These are phyloP conservation scores for mouse (Mus musculus) DNA, from an alignment of 2,113 vertebrate species.

Conservation along the genomic window GRCm39 chr12:64664501-64665000, in stretches of 20 bases:
- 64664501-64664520: background rate
- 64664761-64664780: no score
- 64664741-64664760: no score
- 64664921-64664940: background rate
- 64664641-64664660: conserved; percentile 4
- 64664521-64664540: background rate
- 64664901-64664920: background rate
- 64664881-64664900: background rate
- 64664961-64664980: background rate
- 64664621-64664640: background rate
- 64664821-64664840: no score
- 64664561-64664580: background rate
- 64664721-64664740: background rate
- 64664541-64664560: background rate
- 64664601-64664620: background rate
- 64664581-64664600: background rate
- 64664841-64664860: no score
- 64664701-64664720: conserved; percentile 10
- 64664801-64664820: no score
- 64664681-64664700: background rate
- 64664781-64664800: no score
- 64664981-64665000: background rate
- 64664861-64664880: no score
- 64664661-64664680: background rate
- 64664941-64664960: background rate